These are phyloP conservation scores for Luehdorfia chinensis DNA, from an alignment of 1,140 invertebrate genomes.

Conservation along the genomic window DNA sequence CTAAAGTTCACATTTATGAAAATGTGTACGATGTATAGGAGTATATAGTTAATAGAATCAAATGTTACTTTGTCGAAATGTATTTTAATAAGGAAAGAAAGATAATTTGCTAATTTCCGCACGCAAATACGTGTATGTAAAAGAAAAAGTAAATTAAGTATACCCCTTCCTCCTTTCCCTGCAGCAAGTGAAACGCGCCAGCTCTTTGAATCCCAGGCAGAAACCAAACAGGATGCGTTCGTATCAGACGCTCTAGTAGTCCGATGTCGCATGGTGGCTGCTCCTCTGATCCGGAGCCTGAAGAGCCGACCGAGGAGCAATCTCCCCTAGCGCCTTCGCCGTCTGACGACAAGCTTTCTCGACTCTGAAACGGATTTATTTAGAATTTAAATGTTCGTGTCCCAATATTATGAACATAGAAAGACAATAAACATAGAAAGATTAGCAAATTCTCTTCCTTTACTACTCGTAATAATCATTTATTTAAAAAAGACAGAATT, in stretches of 20 bases:
- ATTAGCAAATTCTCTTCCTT: too few species aligned
- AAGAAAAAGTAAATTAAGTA: too few species aligned
- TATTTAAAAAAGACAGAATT: too few species aligned
- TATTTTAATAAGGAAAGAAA: too few species aligned
- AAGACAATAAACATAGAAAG: too few species aligned
- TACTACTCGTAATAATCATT: too few species aligned
- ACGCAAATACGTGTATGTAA: too few species aligned
- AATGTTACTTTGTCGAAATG: too few species aligned
- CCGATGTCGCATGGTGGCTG: slow-evolving; percentile 87
- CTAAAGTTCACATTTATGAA: too few species aligned
- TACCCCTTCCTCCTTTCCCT: slow-evolving; percentile 95
- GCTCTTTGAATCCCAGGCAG: slow-evolving; percentile 94
- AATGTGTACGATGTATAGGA: too few species aligned
- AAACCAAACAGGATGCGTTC: slow-evolving; percentile 97
- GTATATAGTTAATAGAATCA: too few species aligned
- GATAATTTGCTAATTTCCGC: too few species aligned
- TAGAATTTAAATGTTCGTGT: neutral
- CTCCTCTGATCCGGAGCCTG: slow-evolving; percentile 67
- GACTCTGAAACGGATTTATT: slow-evolving; percentile 55
- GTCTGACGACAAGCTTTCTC: slow-evolving; percentile 70
- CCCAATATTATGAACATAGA: neutral
- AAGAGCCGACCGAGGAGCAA: slow-evolving; percentile 65
- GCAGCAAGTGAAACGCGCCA: slow-evolving; percentile 93
- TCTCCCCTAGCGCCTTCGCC: slow-evolving; percentile 71
- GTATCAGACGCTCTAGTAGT: slow-evolving; percentile 90